phyloP scores from a whole-genome alignment of 92 coral and sea anemone genomes.

The Micromussa lordhowensis region DNA sequence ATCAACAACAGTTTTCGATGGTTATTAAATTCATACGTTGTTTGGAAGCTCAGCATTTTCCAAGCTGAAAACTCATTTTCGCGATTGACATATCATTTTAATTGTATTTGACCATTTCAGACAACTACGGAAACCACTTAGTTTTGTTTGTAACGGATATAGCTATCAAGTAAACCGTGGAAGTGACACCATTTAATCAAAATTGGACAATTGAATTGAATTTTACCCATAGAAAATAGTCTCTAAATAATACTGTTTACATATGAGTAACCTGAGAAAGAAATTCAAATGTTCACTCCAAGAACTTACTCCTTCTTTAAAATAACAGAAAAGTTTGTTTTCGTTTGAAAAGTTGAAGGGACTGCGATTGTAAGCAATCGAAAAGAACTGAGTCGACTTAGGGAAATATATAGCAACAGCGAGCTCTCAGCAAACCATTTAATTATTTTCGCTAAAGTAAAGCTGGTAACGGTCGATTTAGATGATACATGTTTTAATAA shows the following conservation, averaged over 20 bases:
- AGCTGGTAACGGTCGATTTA: no score
- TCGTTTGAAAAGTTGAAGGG: no score
- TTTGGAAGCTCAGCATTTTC: neutral
- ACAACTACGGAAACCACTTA: neutral
- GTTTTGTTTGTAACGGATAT: neutral
- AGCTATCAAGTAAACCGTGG: neutral
- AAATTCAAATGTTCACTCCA: no score
- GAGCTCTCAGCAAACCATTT: no score
- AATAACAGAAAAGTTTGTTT: no score
- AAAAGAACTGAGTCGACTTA: no score
- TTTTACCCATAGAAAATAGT: neutral
- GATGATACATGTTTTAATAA: no score
- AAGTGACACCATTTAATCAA: neutral
- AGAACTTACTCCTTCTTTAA: no score
- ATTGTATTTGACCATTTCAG: neutral
- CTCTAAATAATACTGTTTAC: neutral
- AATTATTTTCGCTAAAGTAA: no score
- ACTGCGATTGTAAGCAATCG: no score
- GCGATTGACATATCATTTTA: neutral
- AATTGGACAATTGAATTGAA: neutral
- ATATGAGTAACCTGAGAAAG: neutral
- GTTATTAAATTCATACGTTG: neutral
- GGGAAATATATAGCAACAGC: no score
- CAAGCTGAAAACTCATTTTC: neutral
- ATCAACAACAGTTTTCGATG: neutral